Evolutionary conservation across 2,888 invertebrate genomes (phyloP), one percentile per base, ranked within the genome.

Genomic region (Eulithis testata): DNA sequence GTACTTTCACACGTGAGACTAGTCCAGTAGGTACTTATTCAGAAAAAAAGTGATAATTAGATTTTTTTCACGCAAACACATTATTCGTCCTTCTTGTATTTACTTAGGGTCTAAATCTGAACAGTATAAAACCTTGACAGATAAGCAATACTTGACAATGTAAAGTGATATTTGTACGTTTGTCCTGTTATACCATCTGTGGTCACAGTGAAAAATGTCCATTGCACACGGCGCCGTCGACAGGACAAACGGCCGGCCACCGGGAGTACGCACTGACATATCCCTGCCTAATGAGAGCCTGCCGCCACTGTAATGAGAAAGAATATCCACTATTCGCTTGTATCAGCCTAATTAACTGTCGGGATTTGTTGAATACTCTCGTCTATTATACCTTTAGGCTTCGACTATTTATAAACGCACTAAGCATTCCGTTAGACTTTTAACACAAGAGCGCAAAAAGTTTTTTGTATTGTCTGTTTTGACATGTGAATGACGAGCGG

Each of bases 271-370:
- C 77, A 80, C 76, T 83, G 88, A 88, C 86, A 86, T 84, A 86
- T 84, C 75, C 84, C 74, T 77, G 79, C 83, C 80, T 88, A 88
- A 89, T 88, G 87, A 87, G 86, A 79, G 74, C 80, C 81, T 75
- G 77, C 79, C 79, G 81, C 76, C 77, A 78, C 78, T 73, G 80
- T 85, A 87, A 86, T 85, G 86, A 87, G 84, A 85, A 87, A 85
- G 82, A 86, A 84, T 87, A 85, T 81, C 79, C 77, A 78, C 83
- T 80, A 86, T 85, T 84, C 75, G 81, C 79, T 79, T 82, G 83
- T 82, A 80, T 76, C 72, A 63, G 64, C 72, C 81, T 82, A 85
- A 86, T 86, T 85, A 86, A 84, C 81, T 79, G 74, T 76, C 80
- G 71, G 73, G 77, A 80, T 83, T 80, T 63, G 65, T 69, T 73